Conservation (phyloP, 2,888 invertebrate genomes). For the Polia nebulosa region DNA sequence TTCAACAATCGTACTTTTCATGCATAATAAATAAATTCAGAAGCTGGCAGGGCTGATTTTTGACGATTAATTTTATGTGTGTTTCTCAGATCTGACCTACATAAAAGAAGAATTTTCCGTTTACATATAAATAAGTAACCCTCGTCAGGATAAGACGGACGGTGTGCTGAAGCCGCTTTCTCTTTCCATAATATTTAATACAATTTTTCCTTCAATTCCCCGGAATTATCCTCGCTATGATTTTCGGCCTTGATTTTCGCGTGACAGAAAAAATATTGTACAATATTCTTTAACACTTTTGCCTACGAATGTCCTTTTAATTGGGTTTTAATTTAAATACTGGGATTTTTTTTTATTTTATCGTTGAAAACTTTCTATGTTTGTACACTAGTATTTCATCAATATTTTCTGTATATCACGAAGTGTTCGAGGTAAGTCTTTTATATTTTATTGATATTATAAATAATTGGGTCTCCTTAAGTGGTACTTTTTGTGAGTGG, state of each 20-base stretch:
- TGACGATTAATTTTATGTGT: slow-evolving; percentile 30
- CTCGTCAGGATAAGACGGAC: slow-evolving; percentile 80
- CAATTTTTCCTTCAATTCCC: slow-evolving; percentile 53
- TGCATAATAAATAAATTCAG: background rate
- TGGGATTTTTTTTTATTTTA: background rate
- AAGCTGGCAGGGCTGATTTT: background rate
- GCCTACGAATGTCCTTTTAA: background rate
- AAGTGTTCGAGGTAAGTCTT: slow-evolving; percentile 7
- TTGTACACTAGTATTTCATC: background rate
- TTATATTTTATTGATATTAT: slow-evolving; percentile 46
- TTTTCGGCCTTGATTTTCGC: slow-evolving; percentile 24
- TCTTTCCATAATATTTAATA: slow-evolving; percentile 69
- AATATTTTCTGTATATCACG: background rate
- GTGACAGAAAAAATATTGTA: slow-evolving; percentile 10
- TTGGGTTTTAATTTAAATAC: background rate
- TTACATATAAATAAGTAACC: slow-evolving; percentile 81
- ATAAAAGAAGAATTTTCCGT: slow-evolving; percentile 64
- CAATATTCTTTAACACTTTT: background rate
- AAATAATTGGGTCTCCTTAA: slow-evolving; percentile 55
- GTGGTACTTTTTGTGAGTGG: slow-evolving; percentile 53
- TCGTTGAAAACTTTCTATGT: background rate
- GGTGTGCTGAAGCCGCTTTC: slow-evolving; percentile 68
- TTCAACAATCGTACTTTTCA: background rate
- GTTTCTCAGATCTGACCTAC: slow-evolving; percentile 49
- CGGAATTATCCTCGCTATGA: slow-evolving; percentile 37